Base-by-base conservation (phyloP, 2,888 invertebrate genomes). In the Antheraea assamensis region DNA sequence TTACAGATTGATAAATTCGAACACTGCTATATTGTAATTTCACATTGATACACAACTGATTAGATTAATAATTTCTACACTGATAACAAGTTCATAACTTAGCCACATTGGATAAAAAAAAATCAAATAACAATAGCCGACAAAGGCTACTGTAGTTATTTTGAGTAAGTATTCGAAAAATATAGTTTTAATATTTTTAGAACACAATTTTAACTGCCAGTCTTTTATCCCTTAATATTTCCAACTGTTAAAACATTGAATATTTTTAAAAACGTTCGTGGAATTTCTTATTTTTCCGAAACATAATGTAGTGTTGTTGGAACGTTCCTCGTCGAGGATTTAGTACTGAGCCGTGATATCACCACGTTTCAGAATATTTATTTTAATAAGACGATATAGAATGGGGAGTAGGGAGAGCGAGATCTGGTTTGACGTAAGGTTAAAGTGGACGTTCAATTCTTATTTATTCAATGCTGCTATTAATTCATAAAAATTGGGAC, bases 341-440 rank as follows among this genome's bases (percentile, higher is more conserved):
- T 78, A 78, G 77, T 73, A 78, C 79, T 78, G 81, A 83, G 82
- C 80, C 79, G 80, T 80, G 84, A 83, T 85, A 86, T 84, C 82
- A 80, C 79, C 80, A 78, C 77, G 79, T 76, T 83, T 82, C 76
- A 76, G 83, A 80, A 86, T 87, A 87, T 90, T 88, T 89, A 86
- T 89, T 88, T 89, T 89, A 90, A 89, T 89, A 87, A 87, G 84
- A 80, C 80, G 81, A 82, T 86, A 82, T 83, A 82, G 83, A 81
- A 81, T 78, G 76, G 80, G 79, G 80, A 74, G 74, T 72, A 66
- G 75, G 75, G 73, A 76, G 76, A 75, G 71, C 71, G 72, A 75
- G 70, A 77, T 76, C 75, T 73, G 75, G 78, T 81, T 76, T 72
- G 2, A 77, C 78, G 82, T 75, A 80, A 81, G 81, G 76, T 79